Evolutionary conservation across 1,140 invertebrate species (phyloP).

Genomic region (Brachystomella parvula): DNA sequence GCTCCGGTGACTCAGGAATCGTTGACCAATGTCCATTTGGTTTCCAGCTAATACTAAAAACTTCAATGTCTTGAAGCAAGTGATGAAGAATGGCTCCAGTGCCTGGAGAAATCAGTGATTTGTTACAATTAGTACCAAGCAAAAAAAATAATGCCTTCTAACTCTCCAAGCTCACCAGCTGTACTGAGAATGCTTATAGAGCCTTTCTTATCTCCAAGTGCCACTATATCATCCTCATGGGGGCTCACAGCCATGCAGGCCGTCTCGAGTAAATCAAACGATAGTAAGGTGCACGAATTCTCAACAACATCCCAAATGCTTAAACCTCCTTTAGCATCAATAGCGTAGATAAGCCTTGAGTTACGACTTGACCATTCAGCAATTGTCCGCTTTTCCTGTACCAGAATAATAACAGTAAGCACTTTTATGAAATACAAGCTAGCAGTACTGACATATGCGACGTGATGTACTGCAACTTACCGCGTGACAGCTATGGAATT

Average conservation of each 20-base stretch:
- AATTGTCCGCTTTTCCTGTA: neutral
- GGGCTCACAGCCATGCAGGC: slow-evolving; percentile 28
- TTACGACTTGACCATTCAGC: slow-evolving; percentile 26
- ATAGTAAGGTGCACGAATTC: slow-evolving; percentile 2
- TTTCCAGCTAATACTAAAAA: slow-evolving; percentile 19
- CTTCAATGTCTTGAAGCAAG: slow-evolving; percentile 30
- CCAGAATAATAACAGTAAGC: neutral
- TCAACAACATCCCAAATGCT: slow-evolving; percentile 23
- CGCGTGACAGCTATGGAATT: neutral
- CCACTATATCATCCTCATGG: slow-evolving; percentile 30
- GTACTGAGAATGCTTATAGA: slow-evolving; percentile 28
- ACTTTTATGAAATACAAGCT: neutral
- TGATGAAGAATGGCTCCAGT: slow-evolving; percentile 23
- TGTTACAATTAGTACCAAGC: neutral
- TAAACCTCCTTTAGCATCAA: slow-evolving; percentile 20
- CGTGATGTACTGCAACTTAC: neutral
- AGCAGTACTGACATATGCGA: neutral
- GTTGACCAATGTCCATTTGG: slow-evolving; percentile 21
- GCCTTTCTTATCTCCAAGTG: slow-evolving; percentile 28
- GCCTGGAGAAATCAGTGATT: neutral
- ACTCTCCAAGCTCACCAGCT: slow-evolving; percentile 13
- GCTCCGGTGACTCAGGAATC: neutral
- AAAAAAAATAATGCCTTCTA: neutral
- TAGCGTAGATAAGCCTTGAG: slow-evolving; percentile 22
- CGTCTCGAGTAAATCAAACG: slow-evolving; percentile 10